These are phyloP conservation scores for Eumerus sabulonum DNA, from an alignment of 2,888 invertebrate species.

Conservation along the genomic window DNA sequence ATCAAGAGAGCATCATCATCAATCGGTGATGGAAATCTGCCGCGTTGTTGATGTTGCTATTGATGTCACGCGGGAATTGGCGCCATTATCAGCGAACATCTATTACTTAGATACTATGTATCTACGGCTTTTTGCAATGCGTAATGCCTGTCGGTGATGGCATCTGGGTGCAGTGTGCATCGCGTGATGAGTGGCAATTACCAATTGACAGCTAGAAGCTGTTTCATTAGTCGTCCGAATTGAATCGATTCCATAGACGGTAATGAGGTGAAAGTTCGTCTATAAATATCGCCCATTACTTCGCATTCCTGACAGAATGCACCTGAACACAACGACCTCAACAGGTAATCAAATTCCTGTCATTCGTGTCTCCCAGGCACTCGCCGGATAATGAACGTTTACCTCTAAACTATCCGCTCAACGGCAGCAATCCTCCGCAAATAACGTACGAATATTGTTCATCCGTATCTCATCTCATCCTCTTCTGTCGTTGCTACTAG, in stretches of 20 bases:
- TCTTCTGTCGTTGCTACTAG: neutral
- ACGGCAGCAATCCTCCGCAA: neutral
- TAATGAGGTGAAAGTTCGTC: no score
- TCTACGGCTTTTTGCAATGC: neutral
- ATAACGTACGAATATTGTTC: no score
- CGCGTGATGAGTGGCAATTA: conserved; percentile 50
- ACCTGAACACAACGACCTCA: conserved; percentile 48
- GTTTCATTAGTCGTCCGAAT: conserved; percentile 16
- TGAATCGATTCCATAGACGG: no score
- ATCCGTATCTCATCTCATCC: no score
- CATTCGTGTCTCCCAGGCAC: conserved; percentile 15
- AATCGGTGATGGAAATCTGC: neutral
- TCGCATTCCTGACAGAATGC: no score
- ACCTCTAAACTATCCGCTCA: conserved; percentile 40
- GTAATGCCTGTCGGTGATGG: conserved; percentile 12
- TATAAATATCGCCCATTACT: no score
- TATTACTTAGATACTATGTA: neutral
- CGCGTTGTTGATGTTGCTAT: conserved; percentile 16
- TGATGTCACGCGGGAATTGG: conserved; percentile 40
- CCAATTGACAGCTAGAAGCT: conserved; percentile 15
- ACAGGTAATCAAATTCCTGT: conserved; percentile 65
- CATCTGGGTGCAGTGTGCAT: neutral
- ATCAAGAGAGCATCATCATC: conserved; percentile 1
- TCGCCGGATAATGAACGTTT: conserved; percentile 35
- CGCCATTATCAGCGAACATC: conserved; percentile 29